These are phyloP conservation scores for Amitus sp. DNA, from an alignment of 2,888 invertebrate genomes.

Conservation along the genomic window DNA sequence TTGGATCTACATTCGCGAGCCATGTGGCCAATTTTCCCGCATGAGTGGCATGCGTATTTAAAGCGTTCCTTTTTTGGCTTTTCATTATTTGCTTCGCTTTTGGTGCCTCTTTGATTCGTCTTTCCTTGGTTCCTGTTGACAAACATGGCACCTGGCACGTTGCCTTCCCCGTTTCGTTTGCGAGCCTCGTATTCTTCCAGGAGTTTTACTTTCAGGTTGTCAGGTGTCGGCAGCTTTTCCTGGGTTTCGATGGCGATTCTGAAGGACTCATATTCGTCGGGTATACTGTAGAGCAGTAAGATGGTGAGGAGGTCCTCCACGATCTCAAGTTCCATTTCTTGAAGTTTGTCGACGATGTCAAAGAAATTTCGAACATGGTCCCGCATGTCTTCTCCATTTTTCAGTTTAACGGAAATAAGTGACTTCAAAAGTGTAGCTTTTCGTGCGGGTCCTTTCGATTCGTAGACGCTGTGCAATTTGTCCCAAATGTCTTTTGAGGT, in stretches of 20 bases:
- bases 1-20: not conserved
- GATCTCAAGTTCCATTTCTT: conserved; percentile 16
- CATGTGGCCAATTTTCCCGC: not conserved
- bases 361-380: conserved; percentile 20
- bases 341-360: conserved; percentile 10
- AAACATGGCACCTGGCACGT: conserved; percentile 3
- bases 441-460: conserved; percentile 16
- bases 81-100: not conserved
- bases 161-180: not conserved
- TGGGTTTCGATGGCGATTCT: conserved; percentile 9
- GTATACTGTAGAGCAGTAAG: conserved; percentile 17
- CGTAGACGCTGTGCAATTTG: conserved; percentile 10
- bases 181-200: conserved; percentile 9
- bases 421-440: conserved; percentile 18
- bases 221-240: conserved; percentile 14
- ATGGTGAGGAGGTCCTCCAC: conserved; percentile 2
- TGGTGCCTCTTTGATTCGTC: too few species aligned
- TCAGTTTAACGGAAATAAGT: conserved; percentile 15
- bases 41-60: not conserved
- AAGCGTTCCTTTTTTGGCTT: not conserved
- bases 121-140: not conserved
- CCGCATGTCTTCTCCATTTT: conserved; percentile 16
- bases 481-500: conserved; percentile 4
- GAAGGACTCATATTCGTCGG: conserved; percentile 19
- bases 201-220: conserved; percentile 3